phyloP scores from a whole-genome alignment of 2,888 invertebrate species.

The Zeuzera pyrina region DNA sequence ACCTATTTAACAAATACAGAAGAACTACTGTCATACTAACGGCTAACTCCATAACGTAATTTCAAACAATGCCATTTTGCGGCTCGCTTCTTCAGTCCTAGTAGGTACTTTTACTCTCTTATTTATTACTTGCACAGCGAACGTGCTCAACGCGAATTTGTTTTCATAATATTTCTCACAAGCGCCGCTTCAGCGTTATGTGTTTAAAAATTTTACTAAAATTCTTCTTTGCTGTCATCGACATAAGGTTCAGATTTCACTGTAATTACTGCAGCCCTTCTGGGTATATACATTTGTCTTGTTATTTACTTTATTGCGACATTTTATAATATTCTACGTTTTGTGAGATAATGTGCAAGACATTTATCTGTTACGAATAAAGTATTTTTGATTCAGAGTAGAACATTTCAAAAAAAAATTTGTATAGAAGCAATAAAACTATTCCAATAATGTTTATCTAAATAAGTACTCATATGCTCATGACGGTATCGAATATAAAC shows the following conservation, averaged over 20 bases:
- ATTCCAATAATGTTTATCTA: too few species aligned
- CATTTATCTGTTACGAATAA: conserved; percentile 48
- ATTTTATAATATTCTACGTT: conserved; percentile 68
- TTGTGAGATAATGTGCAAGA: conserved; percentile 52
- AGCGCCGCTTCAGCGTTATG: conserved; percentile 42
- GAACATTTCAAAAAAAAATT: too few species aligned
- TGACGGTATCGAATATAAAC: too few species aligned
- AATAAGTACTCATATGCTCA: too few species aligned
- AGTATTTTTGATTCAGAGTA: too few species aligned
- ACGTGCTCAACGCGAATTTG: conserved; percentile 71
- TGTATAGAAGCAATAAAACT: too few species aligned
- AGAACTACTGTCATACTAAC: conserved; percentile 16
- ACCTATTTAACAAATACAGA: too few species aligned
- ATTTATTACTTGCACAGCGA: conserved; percentile 67
- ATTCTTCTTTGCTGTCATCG: conserved; percentile 23
- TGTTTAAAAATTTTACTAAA: conserved; percentile 24
- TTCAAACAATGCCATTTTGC: conserved; percentile 56
- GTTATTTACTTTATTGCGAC: conserved; percentile 68
- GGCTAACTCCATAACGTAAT: conserved; percentile 42
- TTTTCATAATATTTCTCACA: conserved; percentile 69
- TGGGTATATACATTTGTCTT: conserved; percentile 54
- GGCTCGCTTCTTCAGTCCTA: conserved; percentile 38
- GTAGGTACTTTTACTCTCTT: conserved; percentile 46
- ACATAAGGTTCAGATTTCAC: conserved; percentile 27
- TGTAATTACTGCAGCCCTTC: conserved; percentile 7